Base-by-base conservation (phyloP, 2,888 invertebrate species). In the Drosophila kuntzei region DNA sequence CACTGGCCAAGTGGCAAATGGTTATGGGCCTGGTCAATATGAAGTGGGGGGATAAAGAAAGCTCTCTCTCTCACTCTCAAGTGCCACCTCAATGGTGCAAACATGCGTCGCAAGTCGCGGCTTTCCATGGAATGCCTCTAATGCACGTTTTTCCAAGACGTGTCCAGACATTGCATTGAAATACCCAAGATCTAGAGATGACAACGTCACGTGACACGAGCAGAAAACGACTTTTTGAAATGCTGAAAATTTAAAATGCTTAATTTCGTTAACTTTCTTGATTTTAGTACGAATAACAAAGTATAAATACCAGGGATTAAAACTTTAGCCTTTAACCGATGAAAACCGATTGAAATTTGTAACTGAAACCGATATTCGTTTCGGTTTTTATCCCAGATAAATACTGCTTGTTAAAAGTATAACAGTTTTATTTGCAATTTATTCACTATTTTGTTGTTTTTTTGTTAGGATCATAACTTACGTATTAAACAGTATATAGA, bases 121-220 rank as follows among this genome's bases (percentile, higher is more conserved):
- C 55, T 76, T 76, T 73, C 73, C 64, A 73, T 71, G 55, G 39
- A 71, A 47, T 49, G 46, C 46, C 58, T 76, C 71, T 62, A 32
- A 47, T 32, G 47, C n/a, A 62, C 71, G 55, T 58, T 76, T 54
- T 71, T 54, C 64, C 71, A 55, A 62, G 55, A 73, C 73, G 73
- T 77, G 78, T 57, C 50, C 58, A 71, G 58, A 76, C 76, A 70
- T 46, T 37, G 53, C 47, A 27, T 47, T 41, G 39, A 53, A 64
- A 60, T 51, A 32, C 39, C 62, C 46, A 55, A 47, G 16, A 32
- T 11, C 16, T 47, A 41, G 39, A n/a, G 39, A 29, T 55, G 63
- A 11, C 20, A 58, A 20, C 27, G 25, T 51, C 16, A 7, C 25
- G 41, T 32, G 41, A 32, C 39, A 53, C 27, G 18, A 29, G 1